These are phyloP conservation scores for Zaprionus ornatus DNA, from an alignment of 1,140 invertebrate species.

Conservation along the genomic window DNA sequence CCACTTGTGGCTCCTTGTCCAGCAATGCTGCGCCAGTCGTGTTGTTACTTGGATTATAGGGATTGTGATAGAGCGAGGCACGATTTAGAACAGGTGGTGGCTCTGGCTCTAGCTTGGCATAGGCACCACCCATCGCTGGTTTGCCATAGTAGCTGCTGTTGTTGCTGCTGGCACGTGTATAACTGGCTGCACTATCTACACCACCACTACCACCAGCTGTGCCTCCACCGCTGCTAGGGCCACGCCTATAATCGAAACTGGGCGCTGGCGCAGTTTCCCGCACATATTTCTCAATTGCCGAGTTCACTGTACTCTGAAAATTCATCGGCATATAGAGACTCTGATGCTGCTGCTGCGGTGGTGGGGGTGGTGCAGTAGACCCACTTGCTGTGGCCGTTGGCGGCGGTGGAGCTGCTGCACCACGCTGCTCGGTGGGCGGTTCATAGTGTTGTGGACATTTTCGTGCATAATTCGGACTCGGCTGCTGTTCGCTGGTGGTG, in stretches of 20 bases:
- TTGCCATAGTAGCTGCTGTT: constrained; percentile 7
- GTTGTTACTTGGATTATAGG: constrained; percentile 49
- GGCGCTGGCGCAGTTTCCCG: constrained; percentile 53
- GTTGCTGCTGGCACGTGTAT: constrained; percentile 14
- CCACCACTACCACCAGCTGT: background rate
- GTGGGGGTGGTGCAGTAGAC: constrained; percentile 9
- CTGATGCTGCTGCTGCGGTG: constrained; percentile 48
- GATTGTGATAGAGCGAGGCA: constrained; percentile 73
- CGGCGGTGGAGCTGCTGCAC: constrained; percentile 15
- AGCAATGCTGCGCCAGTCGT: constrained; percentile 3
- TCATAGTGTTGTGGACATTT: constrained; percentile 78
- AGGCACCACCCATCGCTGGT: constrained; percentile 9
- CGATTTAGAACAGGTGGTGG: constrained; percentile 40
- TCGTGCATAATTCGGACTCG: constrained; percentile 73
- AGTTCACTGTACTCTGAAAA: constrained; percentile 67
- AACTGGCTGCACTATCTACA: background rate
- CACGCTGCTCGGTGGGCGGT: constrained; percentile 30
- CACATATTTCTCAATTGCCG: constrained; percentile 72
- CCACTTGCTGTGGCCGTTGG: constrained; percentile 15
- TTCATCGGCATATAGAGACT: constrained; percentile 78
- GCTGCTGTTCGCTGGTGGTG: constrained; percentile 69
- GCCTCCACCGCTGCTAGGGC: background rate
- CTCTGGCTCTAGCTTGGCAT: constrained; percentile 56
- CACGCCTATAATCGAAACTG: constrained; percentile 50
- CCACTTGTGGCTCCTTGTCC: constrained; percentile 31